These are phyloP conservation scores for Emberiza fucata DNA, from an alignment of 2,113 vertebrate genomes.

Conservation along the genomic window DNA sequence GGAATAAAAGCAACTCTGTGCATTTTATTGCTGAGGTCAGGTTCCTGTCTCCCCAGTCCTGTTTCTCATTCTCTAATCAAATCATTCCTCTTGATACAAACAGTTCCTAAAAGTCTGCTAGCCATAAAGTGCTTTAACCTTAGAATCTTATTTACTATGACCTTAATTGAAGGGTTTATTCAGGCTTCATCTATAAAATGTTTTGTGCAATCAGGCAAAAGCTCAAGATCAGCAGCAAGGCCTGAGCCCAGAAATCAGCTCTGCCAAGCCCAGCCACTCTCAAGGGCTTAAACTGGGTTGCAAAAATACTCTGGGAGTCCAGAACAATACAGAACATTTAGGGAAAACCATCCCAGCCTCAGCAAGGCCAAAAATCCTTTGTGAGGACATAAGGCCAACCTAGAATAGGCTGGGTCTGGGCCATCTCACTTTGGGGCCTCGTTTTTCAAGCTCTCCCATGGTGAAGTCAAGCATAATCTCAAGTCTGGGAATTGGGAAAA, in stretches of 20 bases:
- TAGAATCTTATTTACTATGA: not conserved
- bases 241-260: not conserved
- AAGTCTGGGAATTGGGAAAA: not conserved
- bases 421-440: accelerated
- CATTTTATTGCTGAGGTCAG: conserved; percentile 43
- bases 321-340: not conserved
- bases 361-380: not conserved
- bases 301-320: not conserved
- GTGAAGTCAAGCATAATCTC: not conserved
- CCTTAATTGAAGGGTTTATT: not conserved
- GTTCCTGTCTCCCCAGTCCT: not conserved
- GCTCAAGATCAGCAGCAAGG: not conserved
- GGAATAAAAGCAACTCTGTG: not conserved
- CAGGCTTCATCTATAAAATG: not conserved
- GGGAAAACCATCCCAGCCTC: not conserved
- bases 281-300: not conserved
- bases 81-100: not conserved
- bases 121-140: not conserved
- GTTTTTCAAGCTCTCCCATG: not conserved
- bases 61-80: conserved; percentile 13
- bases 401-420: not conserved
- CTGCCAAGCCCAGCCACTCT: not conserved
- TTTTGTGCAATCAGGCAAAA: not conserved
- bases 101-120: not conserved
- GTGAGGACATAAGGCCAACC: not conserved